Evolutionary conservation across 2,797 vertebrate genomes (phyloP).

Genomic region (Eospalax fontanierii): DNA sequence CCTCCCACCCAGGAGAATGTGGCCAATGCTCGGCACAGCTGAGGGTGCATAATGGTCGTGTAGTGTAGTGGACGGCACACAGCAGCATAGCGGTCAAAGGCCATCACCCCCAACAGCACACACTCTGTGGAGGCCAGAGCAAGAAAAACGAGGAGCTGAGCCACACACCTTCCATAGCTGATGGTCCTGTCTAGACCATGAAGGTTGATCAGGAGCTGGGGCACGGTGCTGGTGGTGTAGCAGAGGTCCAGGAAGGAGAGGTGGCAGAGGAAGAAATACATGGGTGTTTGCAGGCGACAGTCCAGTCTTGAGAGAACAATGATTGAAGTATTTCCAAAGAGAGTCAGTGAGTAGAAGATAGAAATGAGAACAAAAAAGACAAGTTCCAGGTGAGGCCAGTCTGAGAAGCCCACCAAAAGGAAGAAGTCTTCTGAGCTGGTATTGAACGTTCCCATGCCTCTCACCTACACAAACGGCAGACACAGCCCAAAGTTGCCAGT

Average conservation of each 20-base stretch:
- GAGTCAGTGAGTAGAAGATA: slow-evolving; percentile 76
- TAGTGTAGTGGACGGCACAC: slow-evolving; percentile 76
- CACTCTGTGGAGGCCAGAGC: slow-evolving; percentile 69
- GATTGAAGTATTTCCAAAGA: slow-evolving; percentile 52
- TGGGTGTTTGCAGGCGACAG: slow-evolving; percentile 21
- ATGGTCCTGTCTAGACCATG: slow-evolving; percentile 38
- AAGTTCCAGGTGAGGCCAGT: slow-evolving; percentile 53
- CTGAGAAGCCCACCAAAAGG: slow-evolving; percentile 70
- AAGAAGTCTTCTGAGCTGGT: neutral
- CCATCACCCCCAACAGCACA: slow-evolving; percentile 73
- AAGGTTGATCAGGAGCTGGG: slow-evolving; percentile 65
- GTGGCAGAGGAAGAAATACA: slow-evolving; percentile 84
- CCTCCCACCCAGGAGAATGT: slow-evolving; percentile 54
- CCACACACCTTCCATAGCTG: slow-evolving; percentile 51
- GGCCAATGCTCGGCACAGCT: slow-evolving; percentile 31
- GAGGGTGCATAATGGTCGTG: slow-evolving; percentile 45
- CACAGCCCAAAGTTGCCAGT: neutral
- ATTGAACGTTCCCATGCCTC: slow-evolving; percentile 37
- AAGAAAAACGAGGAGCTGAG: slow-evolving; percentile 74
- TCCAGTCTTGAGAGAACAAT: neutral
- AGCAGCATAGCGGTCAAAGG: slow-evolving; percentile 73
- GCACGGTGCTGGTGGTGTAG: slow-evolving; percentile 75
- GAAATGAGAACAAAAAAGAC: slow-evolving; percentile 66
- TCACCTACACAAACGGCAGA: neutral
- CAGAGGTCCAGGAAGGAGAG: slow-evolving; percentile 84